Evolutionary conservation across 2,888 invertebrate species (phyloP).

Genomic region (Neocrepidodera transversa): DNA sequence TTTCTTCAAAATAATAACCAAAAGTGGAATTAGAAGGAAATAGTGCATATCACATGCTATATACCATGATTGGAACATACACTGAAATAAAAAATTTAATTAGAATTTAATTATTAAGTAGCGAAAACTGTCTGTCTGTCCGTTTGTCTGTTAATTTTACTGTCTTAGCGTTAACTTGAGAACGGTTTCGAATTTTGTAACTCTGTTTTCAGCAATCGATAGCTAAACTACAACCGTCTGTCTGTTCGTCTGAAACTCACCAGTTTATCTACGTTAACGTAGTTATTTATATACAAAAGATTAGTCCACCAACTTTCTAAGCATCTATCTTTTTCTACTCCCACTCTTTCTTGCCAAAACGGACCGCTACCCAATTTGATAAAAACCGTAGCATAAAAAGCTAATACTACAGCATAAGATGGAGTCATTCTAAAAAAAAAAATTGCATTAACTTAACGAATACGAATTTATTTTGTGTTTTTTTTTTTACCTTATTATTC

Average conservation of each 20-base stretch:
- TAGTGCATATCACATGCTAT: conserved; percentile 54
- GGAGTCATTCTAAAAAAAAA: conserved; percentile 69
- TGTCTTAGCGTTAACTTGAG: too few relatives aligned
- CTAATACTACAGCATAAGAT: conserved; percentile 72
- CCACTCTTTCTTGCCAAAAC: conserved; percentile 70
- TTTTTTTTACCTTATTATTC: conserved; percentile 21
- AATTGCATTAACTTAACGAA: not conserved
- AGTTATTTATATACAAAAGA: conserved; percentile 74
- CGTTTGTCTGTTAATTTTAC: too few relatives aligned
- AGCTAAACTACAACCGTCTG: too few relatives aligned
- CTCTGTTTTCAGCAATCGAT: not conserved
- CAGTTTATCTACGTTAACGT: conserved; percentile 62
- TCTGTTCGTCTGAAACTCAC: too few relatives aligned
- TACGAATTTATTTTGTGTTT: too few relatives aligned
- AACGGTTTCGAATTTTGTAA: too few relatives aligned
- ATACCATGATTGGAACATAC: conserved; percentile 66
- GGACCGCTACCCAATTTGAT: conserved; percentile 75
- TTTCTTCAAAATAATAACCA: conserved; percentile 45
- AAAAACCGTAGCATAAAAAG: conserved; percentile 76
- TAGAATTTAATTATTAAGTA: too few relatives aligned
- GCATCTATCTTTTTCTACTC: conserved; percentile 64
- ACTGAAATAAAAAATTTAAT: conserved; percentile 52
- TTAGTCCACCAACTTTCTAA: conserved; percentile 75
- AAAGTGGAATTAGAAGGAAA: conserved; percentile 43
- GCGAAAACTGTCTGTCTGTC: too few relatives aligned